Evolutionary conservation across 1,140 invertebrate species (phyloP).

Genomic region (Drosophila novamexicana): DNA sequence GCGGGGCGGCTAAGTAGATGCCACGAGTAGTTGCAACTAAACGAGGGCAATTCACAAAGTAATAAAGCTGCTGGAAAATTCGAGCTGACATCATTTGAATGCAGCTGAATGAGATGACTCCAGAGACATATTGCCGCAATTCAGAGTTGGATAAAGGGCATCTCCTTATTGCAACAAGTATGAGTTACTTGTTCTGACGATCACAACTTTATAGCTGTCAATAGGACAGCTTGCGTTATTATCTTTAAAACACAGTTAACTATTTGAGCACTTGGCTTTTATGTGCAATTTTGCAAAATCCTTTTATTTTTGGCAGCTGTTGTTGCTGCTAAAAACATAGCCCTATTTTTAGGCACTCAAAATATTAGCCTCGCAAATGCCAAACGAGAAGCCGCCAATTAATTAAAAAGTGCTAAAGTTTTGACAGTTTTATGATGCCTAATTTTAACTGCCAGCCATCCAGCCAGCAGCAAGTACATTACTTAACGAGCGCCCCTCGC

Average conservation of each 20-base stretch:
- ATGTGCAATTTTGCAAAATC: neutral
- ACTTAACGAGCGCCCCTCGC: constrained; percentile 30
- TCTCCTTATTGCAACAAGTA: too few species aligned
- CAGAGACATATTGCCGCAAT: too few species aligned
- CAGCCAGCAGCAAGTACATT: neutral
- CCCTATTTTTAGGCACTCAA: constrained; percentile 4
- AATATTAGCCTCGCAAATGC: neutral
- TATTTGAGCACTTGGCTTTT: too few species aligned
- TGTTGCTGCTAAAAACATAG: neutral
- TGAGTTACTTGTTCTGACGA: neutral
- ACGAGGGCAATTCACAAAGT: constrained; percentile 19
- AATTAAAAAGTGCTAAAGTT: constrained; percentile 41
- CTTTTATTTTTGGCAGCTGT: neutral
- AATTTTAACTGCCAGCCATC: constrained; percentile 19
- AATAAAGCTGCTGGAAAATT: neutral
- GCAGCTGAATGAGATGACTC: too few species aligned
- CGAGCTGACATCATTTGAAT: neutral
- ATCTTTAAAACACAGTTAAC: too few species aligned
- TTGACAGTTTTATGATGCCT: constrained; percentile 29
- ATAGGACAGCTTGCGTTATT: too few species aligned
- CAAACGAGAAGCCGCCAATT: constrained; percentile 11
- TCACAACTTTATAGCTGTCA: too few species aligned
- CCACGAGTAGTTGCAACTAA: constrained; percentile 9
- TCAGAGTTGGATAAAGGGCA: neutral
- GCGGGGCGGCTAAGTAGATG: constrained; percentile 30